Percentiles rank a stretch among this genome's conserved stretches.
phyloP scores from a whole-genome alignment of 2,888 invertebrate genomes.

The Eucriotettix oculatus region DNA sequence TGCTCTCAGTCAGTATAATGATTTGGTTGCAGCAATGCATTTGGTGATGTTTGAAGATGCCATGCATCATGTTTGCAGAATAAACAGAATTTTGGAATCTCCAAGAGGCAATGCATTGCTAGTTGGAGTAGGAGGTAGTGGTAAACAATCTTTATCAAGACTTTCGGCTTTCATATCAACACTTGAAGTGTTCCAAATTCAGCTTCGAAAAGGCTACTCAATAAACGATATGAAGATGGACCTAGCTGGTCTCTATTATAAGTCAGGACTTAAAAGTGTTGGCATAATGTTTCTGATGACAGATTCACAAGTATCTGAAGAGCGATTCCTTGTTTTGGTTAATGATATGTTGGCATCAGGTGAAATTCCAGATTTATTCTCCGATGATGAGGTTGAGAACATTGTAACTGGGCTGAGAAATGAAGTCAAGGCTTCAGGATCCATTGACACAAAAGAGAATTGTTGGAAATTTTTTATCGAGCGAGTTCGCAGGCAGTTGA shows the following conservation, averaged over 20 bases:
- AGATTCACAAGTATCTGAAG: conserved; percentile 82
- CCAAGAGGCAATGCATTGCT: conserved; percentile 83
- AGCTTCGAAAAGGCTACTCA: conserved; percentile 76
- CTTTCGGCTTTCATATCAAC: conserved; percentile 80
- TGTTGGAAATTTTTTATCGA: conserved; percentile 90
- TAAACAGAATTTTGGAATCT: conserved; percentile 81
- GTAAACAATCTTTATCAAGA: conserved; percentile 81
- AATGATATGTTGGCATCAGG: conserved; percentile 90
- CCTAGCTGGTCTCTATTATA: conserved; percentile 58
- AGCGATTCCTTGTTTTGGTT: conserved; percentile 76
- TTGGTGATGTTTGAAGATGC: conserved; percentile 90
- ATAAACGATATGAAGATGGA: conserved; percentile 34
- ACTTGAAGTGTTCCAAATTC: conserved; percentile 84
- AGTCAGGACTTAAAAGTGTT: conserved; percentile 71
- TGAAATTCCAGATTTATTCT: conserved; percentile 77
- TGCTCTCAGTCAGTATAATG: conserved; percentile 72
- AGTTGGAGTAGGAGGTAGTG: conserved; percentile 89
- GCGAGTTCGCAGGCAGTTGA: conserved; percentile 46
- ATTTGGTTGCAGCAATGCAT: conserved; percentile 79
- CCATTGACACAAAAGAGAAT: conserved; percentile 75
- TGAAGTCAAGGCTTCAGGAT: conserved; percentile 66
- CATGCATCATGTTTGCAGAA: conserved; percentile 71
- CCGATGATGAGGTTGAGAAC: conserved; percentile 83
- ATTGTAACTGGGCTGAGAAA: conserved; percentile 58
- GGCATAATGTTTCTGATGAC: conserved; percentile 83